Evolutionary conservation across 2,113 vertebrate genomes (phyloP), one percentile per base, ranked within the genome.

Genomic region (Cottus gobio): DNA sequence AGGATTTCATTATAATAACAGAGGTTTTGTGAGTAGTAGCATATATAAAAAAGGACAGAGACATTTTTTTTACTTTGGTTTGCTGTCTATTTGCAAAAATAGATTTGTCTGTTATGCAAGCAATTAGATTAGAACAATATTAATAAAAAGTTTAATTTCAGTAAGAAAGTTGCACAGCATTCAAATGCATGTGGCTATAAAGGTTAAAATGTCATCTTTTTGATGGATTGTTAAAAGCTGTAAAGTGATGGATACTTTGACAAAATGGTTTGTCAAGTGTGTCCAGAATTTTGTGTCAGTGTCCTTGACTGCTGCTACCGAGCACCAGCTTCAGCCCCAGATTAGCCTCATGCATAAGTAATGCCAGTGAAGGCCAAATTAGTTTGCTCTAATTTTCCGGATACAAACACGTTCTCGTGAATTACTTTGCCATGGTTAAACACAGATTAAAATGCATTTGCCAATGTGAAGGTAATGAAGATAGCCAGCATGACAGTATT

Each of bases 321-420:
- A 28, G 42, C 58, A n/a, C 30, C 69, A 72, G 71, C 71, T 39
- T 74, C 57, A 77, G 75, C 67, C 76, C 83, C 39, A 85, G 39
- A 85, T 82, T 85, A 81, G 52, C 60, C 42, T 85, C 78, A 71
- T 84, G 57, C 52, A 86, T 90, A 77, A 75, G n/a, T 86, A 80
- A 89, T 86, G 60, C 18, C 50, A 60, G 46, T 2, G 54, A 75
- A 85, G 62, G 62, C 76, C 77, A 77, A 36, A 71, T 80, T 58
- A 46, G 58, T 31, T 79, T 81, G 66, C 75, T 87, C 75, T 79
- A 74, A 79, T 85, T 84, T 83, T 57, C 22, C 34, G 68, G 50
- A 26, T 66, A 67, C 31, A 83, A 81, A 74, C 63, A 56, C 30
- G 64, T 75, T 73, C 30, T 80, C 5, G 3, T 73, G 60, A 54